phyloP scores from a whole-genome alignment of 2,113 vertebrate species.

The Meles meles region DNA sequence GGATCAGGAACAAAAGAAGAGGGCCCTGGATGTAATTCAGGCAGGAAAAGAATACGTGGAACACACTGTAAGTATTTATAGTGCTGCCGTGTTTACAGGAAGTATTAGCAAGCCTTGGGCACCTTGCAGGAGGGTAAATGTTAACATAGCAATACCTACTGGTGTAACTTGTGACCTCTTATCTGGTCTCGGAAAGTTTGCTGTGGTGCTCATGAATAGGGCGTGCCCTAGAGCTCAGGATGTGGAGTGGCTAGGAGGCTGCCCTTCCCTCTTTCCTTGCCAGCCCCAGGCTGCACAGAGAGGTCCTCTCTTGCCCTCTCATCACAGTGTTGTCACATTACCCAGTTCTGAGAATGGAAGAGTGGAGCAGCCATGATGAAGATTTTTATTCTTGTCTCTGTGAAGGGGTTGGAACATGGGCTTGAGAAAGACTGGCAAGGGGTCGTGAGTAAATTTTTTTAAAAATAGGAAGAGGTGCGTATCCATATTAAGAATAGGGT shows the following conservation, averaged over 20 bases:
- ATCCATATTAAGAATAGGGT: neutral
- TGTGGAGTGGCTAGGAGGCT: neutral
- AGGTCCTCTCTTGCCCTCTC: neutral
- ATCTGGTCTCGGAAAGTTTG: neutral
- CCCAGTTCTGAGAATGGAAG: neutral
- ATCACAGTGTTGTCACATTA: neutral
- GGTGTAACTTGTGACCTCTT: neutral
- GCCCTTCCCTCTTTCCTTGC: neutral
- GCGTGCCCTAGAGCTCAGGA: neutral
- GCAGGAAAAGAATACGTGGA: conserved; percentile 97
- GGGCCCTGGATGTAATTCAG: conserved; percentile 95
- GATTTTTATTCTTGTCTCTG: neutral
- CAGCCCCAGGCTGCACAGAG: neutral
- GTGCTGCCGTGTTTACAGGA: conserved; percentile 70
- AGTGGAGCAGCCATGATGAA: neutral
- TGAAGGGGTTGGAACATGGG: neutral
- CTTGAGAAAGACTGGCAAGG: conserved; percentile 14
- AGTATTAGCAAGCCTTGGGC: conserved; percentile 58
- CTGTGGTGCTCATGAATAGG: neutral
- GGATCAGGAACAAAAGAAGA: conserved; percentile 97
- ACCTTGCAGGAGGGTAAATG: conserved; percentile 38
- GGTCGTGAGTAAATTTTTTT: neutral
- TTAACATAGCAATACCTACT: neutral
- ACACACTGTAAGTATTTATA: conserved; percentile 91
- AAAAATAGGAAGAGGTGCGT: neutral